Percentiles rank a stretch among this genome's conserved stretches.
Evolutionary conservation across 2,113 vertebrate species (phyloP).

Genomic region (Calonectris borealis): DNA sequence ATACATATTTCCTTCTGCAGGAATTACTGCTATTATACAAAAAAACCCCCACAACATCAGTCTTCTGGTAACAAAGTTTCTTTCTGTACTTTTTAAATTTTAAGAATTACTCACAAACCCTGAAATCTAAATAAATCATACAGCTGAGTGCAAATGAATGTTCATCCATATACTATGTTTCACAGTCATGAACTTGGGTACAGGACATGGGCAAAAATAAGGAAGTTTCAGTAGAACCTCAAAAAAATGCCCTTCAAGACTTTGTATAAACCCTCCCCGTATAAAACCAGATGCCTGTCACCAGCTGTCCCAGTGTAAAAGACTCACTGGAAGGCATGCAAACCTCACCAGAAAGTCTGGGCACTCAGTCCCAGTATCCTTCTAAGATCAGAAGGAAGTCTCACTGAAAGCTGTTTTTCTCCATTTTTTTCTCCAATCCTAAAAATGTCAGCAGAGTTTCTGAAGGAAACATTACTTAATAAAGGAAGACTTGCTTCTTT

Average conservation of each 20-base stretch:
- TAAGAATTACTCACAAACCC: neutral
- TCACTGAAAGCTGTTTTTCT: neutral
- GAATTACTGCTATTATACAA: neutral
- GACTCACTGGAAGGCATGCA: neutral
- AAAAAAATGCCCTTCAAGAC: neutral
- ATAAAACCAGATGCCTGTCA: neutral
- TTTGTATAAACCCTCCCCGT: neutral
- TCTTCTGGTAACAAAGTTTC: neutral
- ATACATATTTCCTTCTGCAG: neutral
- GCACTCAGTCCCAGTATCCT: fast-evolving
- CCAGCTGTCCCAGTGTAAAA: neutral
- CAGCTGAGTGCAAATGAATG: neutral
- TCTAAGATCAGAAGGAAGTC: neutral
- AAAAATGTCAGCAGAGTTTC: neutral
- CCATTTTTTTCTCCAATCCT: neutral
- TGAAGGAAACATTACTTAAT: neutral
- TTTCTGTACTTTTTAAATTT: neutral
- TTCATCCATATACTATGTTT: neutral
- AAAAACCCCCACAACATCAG: neutral
- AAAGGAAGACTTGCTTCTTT: neutral
- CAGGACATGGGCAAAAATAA: neutral
- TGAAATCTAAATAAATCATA: neutral
- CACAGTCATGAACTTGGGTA: neutral
- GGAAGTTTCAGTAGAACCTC: neutral
- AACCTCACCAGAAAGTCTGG: neutral